Evolutionary conservation across 2,113 vertebrate genomes (phyloP).

Genomic region (Willisornis vidua): DNA sequence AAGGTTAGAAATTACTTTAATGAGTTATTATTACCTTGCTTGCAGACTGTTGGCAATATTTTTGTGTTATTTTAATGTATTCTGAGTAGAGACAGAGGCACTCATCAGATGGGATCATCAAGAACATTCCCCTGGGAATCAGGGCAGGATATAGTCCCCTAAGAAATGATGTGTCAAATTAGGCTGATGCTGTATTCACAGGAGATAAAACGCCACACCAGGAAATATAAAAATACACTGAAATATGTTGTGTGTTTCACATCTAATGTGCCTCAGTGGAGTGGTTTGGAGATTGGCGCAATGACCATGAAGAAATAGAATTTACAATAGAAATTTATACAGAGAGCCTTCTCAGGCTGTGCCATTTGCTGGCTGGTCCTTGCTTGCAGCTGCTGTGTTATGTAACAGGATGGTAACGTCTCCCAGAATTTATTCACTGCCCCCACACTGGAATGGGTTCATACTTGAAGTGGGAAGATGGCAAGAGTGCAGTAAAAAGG

Average conservation of each 20-base stretch:
- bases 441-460: not conserved
- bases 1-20: conserved; percentile 67
- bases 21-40: conserved; percentile 59
- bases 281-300: not conserved
- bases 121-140: conserved; percentile 50
- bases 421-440: not conserved
- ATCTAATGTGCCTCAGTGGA: not conserved
- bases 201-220: not conserved
- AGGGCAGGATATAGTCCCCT: conserved; percentile 35
- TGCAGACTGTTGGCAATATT: conserved; percentile 49
- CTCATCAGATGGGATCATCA: conserved; percentile 60
- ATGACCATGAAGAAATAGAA: not conserved
- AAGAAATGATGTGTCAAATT: conserved; percentile 37
- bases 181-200: not conserved
- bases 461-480: not conserved
- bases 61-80: conserved; percentile 62
- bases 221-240: not conserved
- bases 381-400: not conserved
- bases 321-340: too few relatives aligned
- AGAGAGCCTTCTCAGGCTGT: not conserved
- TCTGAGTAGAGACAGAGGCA: conserved; percentile 61
- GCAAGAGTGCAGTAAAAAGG: not conserved
- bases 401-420: not conserved
- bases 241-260: not conserved
- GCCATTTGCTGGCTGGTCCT: not conserved